Evolutionary conservation across 2,888 invertebrate species (phyloP), one percentile per base, ranked within the genome.

Genomic region (Cryptops parisi): DNA sequence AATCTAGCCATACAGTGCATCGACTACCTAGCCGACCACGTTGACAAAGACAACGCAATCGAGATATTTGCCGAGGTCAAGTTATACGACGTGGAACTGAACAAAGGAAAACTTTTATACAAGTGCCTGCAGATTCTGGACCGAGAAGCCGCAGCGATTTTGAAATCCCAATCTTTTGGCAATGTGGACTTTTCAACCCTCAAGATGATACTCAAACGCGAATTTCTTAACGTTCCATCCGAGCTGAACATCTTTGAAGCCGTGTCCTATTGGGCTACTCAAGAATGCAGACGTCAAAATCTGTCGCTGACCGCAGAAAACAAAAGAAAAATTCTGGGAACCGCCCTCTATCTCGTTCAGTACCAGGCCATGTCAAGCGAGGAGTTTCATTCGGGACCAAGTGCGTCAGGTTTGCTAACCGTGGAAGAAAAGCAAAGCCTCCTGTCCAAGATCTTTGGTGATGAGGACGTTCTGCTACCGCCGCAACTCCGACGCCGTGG

Each of bases 1-100:
- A 79, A 77, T 21, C 72, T 86, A 49, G 80, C 80, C 2, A 76
- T 77, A 57, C 73, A 78, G 54, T 84, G 84, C 63, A 77, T 81
- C 23, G 71, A 75, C 26, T 79, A 78, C 53, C 72, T 86, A 40
- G 78, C 79, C 59, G 73, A 73, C 53, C 76, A 80, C 65, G 67
- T 85, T 26, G 76, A 74, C 54, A 72, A 75, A 2, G 73, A 75
- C 19, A 82, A 78, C 48, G 82, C 81, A 1, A 72, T 84, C 2
- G 75, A 77, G 61, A 76, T 83, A 50, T 70, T 80, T 59, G 74
- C 76, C 1, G 77, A 63, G 55, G 60, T 65, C 22, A 57, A 64
- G 22, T 49, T 67, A 15, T 66, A 65, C 55, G 63, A 63, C 52
- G 59, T 60, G 22, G 63, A 61, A 48, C 56, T 58, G 47, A 59